Conservation (phyloP, 2,797 vertebrate genomes). For the Schizopygopsis pylzovi region DNA sequence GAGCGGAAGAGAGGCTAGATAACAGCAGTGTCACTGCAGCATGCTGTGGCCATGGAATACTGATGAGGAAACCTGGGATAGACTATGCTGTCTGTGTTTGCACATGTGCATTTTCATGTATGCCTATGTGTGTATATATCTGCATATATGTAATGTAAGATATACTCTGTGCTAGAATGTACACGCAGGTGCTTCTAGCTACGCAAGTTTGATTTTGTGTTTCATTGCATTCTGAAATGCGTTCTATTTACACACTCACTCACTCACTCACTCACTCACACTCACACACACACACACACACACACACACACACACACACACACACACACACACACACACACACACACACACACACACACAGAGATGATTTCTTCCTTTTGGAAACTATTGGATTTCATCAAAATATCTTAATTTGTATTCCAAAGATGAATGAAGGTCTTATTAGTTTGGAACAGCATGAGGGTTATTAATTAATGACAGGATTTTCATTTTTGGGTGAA, state of each 20-base stretch:
- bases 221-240: background rate
- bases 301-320: too few relatives aligned
- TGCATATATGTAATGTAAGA: conserved; percentile 3
- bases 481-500: background rate
- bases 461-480: too few relatives aligned
- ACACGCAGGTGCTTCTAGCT: background rate
- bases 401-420: background rate
- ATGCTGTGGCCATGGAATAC: conserved; percentile 53
- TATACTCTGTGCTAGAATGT: background rate
- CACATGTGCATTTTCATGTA: conserved; percentile 28
- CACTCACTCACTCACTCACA: background rate
- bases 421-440: background rate
- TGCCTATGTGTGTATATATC: background rate
- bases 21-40: conserved; percentile 56
- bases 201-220: background rate
- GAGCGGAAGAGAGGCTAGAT: conserved; percentile 50
- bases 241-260: background rate
- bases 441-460: background rate
- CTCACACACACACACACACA: too few relatives aligned
- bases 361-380: background rate
- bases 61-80: conserved; percentile 49
- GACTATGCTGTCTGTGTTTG: conserved; percentile 32
- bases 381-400: background rate
- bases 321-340: too few relatives aligned
- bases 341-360: too few relatives aligned